Base-by-base conservation (phyloP, 2,888 invertebrate species). In the Heliconius cydno region DNA sequence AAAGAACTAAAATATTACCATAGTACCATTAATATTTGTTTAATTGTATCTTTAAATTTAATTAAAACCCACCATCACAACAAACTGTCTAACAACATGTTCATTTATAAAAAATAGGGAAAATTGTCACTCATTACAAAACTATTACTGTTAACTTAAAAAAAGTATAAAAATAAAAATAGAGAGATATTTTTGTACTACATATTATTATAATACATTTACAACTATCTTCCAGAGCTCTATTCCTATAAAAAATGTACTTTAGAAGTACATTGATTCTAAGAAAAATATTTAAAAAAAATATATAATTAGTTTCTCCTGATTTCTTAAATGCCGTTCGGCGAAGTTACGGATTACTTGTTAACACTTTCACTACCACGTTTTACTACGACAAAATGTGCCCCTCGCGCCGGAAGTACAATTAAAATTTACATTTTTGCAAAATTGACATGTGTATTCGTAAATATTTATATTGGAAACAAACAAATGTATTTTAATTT, bases 311-410 rank as follows among this genome's bases (percentile, higher is more conserved):
- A n/a, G 41, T 38, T 25, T 71, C 25, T 46, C 19, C 28, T 28
- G 19, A 19, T 25, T 46, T 71, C 25, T 46, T 46, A 52, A 71
- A 71, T 28, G 13, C 28, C 5, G 7, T 7, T 15, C 19, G 9
- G 15, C 19, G 28, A 71, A 46, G 46, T n/a, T 46, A 25, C 15
- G 19, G 10, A 25, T 71, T 46, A 71, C 41, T 71, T 34, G n/a
- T 68, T 13, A 67, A 67, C 38, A 68, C 68, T 68, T 68, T 68
- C 68, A 68, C 38, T 68, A 68, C 10, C 67, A 34, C 38, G 68
- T 38, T 68, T 38, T 68, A 68, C 68, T 68, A 68, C 34, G n/a
- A 68, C 68, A 5, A 68, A 68, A 68, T 38, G n/a, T 68, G 38
- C 5, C 0, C 38, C 12, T 68, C 67, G 12, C 22, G 67, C 67